Base-by-base conservation (phyloP, 2,113 vertebrate genomes). In the Semicossyphus pulcher region DNA sequence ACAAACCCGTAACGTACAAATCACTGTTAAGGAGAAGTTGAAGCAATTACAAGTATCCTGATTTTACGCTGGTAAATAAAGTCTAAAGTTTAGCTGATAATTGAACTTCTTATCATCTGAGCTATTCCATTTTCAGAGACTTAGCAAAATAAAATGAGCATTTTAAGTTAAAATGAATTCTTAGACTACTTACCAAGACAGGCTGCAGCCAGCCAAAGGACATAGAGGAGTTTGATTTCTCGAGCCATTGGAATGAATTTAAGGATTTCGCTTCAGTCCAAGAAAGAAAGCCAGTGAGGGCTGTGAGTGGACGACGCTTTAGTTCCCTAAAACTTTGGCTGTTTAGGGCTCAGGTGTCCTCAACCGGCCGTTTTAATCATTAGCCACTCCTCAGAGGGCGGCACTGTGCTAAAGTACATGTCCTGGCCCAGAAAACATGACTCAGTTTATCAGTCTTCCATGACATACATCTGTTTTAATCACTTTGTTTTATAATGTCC, bases 301-400 rank as follows among this genome's bases (percentile, higher is more conserved):
- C 16, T 53, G 4, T 10, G 25, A 31, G 39, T n/a, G 4, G 26
- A 53, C 2, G 14, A 32, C 25, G 21, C 31, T 28, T 58, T 0
- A 18, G 20, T 20, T 34, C 10, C 36, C 34, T 51, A 16, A 42
- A 72, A 39, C 23, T 15, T 23, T 37, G 11, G 31, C 34, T 15
- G 54, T 73, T 58, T 45, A 76, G 23, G 36, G 26, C 32, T 52
- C 39, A 62, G 37, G 16, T 58, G 34, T 71, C 5, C n/a, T 39
- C n/a, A 2, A 12, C 57, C n/a, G 21, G 31, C 1, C 7, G 76
- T 86, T 88, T 89, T 85, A 80, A 74, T 64, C 56, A 66, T 44
- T 62, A 58, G 77, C 85, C 89, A 81, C 88, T 65, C 89, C 87
- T 83, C 31, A 0, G 0, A 20, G 52, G 73, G 76, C 5, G 62